Evolutionary conservation across 2,113 vertebrate species (phyloP), one percentile per base, ranked within the genome.

Genomic region (Lasiurus cinereus): DNA sequence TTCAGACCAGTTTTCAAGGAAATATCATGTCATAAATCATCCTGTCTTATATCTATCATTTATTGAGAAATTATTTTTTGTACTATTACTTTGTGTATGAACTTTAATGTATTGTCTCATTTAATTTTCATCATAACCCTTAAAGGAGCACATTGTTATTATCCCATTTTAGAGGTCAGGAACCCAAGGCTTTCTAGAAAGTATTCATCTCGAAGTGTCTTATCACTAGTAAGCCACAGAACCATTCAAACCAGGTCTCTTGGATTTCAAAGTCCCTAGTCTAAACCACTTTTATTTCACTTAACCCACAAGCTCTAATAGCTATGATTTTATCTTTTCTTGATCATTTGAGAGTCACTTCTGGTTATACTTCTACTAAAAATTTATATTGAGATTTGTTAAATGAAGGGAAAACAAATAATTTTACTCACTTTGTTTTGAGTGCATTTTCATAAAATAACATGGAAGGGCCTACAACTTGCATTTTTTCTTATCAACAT

Each of bases 371-470:
- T 94, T 83, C 52, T 73, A 52, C 36, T 73, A 29, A 78, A 96
- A 73, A 43, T 66, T 70, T 86, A 14, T 56, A 11, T 70, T 78
- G 39, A 76, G 70, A 79, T 83, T 91, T 84, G 39, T 87, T 74
- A 90, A 70, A 66, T 50, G n/a, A 80, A 88, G 4, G 31, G 67
- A 74, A 94, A 64, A 56, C 3, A 54, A 70, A 74, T 6, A 59
- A 13, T 9, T 4, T 6, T 46, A 14, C 9, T 73, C 36, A 56
- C 36, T 86, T 82, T 48, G 1, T 46, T 46, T 7, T 76, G 43
- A 67, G 66, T 90, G 19, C 16, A 27, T 76, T 79, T 94, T 73
- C 46, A 88, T 64, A 89, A 86, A 85, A 52, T 67, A 89, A 54
- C 11, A 78, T 31, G 18, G 27, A 85, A 85, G 8, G 8, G 19